Percentiles rank a stretch among this genome's conserved stretches.
phyloP scores from a whole-genome alignment of 2,888 invertebrate species.

The Microctonus brassicae region DNA sequence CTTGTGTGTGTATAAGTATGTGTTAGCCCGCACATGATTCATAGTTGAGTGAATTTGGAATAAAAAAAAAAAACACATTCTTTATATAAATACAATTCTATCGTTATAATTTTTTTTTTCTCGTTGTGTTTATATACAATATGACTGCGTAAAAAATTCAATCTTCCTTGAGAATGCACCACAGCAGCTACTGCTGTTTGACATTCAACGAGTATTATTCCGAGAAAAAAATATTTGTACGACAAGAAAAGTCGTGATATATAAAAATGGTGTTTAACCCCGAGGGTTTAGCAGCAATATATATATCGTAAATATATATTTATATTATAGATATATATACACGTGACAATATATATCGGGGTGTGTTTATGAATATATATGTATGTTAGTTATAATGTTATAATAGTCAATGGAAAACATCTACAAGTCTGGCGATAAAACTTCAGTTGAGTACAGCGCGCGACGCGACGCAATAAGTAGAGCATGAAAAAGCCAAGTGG shows the following conservation, averaged over 20 bases:
- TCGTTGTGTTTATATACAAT: neutral
- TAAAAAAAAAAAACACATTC: neutral
- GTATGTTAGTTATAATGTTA: constrained; percentile 15
- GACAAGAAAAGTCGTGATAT: neutral
- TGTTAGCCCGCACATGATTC: constrained; percentile 2
- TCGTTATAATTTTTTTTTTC: neutral
- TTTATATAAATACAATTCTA: neutral
- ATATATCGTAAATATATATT: neutral
- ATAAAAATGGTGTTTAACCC: neutral
- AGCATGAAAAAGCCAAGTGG: constrained; percentile 59
- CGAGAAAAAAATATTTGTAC: neutral
- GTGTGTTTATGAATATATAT: neutral
- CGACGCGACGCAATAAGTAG: constrained; percentile 54
- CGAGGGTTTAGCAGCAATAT: neutral
- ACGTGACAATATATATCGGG: neutral
- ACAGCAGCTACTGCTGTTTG: neutral
- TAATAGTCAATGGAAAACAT: constrained; percentile 23
- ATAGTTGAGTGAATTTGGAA: neutral
- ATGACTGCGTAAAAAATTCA: neutral
- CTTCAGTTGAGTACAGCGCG: constrained; percentile 39
- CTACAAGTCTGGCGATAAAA: constrained; percentile 13
- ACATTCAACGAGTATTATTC: constrained; percentile 4
- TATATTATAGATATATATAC: neutral
- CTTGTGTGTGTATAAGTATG: neutral
- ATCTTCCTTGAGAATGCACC: neutral